Base-by-base conservation (phyloP, 1,140 invertebrate species). In the Drosophila saltans region DNA sequence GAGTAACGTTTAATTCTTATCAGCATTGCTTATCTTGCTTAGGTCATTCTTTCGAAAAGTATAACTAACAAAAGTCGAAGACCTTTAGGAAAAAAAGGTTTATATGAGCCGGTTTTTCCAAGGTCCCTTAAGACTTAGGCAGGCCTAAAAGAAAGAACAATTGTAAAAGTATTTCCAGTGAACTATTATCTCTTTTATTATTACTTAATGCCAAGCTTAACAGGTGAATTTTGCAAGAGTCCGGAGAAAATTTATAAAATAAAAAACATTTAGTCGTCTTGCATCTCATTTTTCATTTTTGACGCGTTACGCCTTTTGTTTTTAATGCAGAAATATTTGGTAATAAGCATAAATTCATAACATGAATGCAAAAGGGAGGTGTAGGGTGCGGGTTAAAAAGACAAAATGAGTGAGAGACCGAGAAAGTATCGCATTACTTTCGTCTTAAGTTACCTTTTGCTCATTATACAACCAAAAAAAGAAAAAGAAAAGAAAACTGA, bases 341-440 rank as follows among this genome's bases (percentile, higher is more conserved):
- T 77, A 78, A 86, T 86, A 88, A 83, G 82, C 82, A 86, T 80
- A 83, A 86, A 86, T 80, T 77, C 72, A 78, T 88, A 73, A 43
- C 68, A 58, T 66, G 16, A 16, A 16, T 16, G 16, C 16, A 16
- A 16, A 16, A 16, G 16, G 16, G 16, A 16, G 16, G 16, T 16
- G 16, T 16, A 16, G 16, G 16, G 16, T 16, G 16, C 16, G 16
- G 16, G 16, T 16, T 16, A 16, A 16, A 66, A 48, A 40, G 52
- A 11, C 43, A 73, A 63, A 68, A 30, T 57, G 57, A 61, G 48
- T 45, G 24, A 69, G 33, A 9, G 45, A 52, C 40, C 43, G 70
- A 65, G 70, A 86, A 86, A 89, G 85, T 88, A 86, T 86, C 83
- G 60, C 77, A 80, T 86, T 86, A 80, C 83, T 48, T 58, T 68